These are phyloP conservation scores for Himalopsyche phryganea DNA, from an alignment of 1,140 invertebrate species.

Conservation along the genomic window DNA sequence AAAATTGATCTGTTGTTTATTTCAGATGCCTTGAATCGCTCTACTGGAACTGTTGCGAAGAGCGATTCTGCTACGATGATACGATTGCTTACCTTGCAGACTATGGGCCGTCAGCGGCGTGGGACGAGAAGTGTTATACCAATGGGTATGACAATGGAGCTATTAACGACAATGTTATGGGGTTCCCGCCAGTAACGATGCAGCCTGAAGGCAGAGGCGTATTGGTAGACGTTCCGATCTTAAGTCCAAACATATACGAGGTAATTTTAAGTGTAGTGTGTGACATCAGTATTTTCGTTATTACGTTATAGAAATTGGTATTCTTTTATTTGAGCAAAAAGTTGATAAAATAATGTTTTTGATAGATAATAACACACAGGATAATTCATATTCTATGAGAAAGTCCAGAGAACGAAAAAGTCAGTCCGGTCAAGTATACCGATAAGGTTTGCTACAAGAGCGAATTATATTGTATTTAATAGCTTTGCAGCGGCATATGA, in stretches of 20 bases:
- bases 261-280: constrained; percentile 30
- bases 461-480: too few relatives aligned
- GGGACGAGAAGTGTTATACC: constrained; percentile 35
- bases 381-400: too few relatives aligned
- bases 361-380: too few relatives aligned
- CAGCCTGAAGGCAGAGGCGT: constrained; percentile 41
- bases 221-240: constrained; percentile 44
- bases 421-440: too few relatives aligned
- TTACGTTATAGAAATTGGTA: too few relatives aligned
- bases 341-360: too few relatives aligned
- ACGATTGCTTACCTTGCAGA: constrained; percentile 48
- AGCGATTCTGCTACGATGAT: constrained; percentile 58
- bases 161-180: constrained; percentile 44
- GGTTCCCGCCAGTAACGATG: constrained; percentile 44
- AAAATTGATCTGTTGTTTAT: too few relatives aligned
- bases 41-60: constrained; percentile 60
- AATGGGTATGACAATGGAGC: constrained; percentile 46
- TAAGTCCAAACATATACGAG: constrained; percentile 49
- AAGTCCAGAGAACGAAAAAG: too few relatives aligned
- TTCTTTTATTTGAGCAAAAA: too few relatives aligned
- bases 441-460: too few relatives aligned
- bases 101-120: background rate
- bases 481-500: too few relatives aligned
- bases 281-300: too few relatives aligned
- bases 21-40: constrained; percentile 57